Conservation (phyloP, 1,140 invertebrate species). For the Rhagoletis pomonella region DNA sequence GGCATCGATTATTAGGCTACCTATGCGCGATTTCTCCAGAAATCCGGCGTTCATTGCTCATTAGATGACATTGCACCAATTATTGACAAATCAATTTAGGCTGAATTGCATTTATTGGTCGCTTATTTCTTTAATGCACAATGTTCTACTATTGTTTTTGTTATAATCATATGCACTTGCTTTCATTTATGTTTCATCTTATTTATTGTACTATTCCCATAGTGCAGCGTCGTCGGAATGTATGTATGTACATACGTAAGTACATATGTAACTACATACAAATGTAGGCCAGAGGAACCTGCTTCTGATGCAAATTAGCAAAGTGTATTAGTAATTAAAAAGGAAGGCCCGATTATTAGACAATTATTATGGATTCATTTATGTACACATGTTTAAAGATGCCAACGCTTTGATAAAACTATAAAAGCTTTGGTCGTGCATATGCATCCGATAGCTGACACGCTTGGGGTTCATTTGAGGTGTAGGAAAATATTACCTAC, state of each 20-base stretch:
- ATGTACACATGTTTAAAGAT: too few species aligned
- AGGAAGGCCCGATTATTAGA: constrained; percentile 13
- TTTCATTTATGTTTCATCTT: background rate
- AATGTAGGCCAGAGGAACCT: background rate
- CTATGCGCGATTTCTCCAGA: background rate
- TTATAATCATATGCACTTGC: background rate
- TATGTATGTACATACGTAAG: background rate
- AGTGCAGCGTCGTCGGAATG: background rate
- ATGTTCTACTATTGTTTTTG: background rate
- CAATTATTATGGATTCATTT: too few species aligned
- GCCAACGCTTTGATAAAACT: too few species aligned
- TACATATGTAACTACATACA: background rate
- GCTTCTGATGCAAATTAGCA: constrained; percentile 17
- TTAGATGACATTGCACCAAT: constrained; percentile 43
- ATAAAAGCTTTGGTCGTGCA: too few species aligned
- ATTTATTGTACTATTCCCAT: background rate
- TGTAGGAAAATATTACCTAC: too few species aligned
- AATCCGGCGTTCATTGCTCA: background rate
- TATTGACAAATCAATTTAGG: constrained; percentile 24
- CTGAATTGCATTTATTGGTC: background rate
- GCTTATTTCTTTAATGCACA: background rate
- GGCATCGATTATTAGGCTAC: background rate
- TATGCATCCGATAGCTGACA: too few species aligned
- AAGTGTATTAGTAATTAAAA: constrained; percentile 3
- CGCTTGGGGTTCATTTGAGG: too few species aligned